Evolutionary conservation across 1,140 invertebrate species (phyloP).

Genomic region (Chionoecetes opilio): DNA sequence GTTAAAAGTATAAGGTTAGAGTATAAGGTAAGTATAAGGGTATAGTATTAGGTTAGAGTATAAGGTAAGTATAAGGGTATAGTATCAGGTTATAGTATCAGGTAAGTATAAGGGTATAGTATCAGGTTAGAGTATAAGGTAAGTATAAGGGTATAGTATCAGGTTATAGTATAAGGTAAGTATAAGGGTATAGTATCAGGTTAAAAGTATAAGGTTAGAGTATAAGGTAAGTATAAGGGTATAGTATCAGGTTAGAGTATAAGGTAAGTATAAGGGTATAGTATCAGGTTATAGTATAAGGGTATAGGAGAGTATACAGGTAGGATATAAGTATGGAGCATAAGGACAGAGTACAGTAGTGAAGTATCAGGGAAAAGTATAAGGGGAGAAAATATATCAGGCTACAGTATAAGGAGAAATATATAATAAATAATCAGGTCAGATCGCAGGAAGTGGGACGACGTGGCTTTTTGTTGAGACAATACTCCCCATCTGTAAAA

Average conservation of each 20-base stretch:
- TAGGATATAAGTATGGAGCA: background rate
- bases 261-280: no score
- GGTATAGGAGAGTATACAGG: no score
- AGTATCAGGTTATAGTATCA: no score
- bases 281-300: no score
- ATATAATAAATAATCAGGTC: no score
- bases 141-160: background rate
- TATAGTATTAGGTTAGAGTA: background rate
- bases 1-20: background rate
- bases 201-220: background rate
- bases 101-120: no score
- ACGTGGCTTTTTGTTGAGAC: slow-evolving; percentile 37
- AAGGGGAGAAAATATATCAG: background rate
- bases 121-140: no score
- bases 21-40: background rate
- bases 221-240: background rate
- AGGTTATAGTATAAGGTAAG: no score
- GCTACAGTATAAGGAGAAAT: no score
- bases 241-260: no score
- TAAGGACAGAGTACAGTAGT: background rate
- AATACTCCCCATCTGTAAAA: slow-evolving; percentile 49
- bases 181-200: no score
- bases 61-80: no score
- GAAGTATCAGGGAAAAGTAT: background rate
- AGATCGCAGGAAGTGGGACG: background rate